A percentile compares a stretch with the other conserved stretches of the same genome.
phyloP scores from a whole-genome alignment of 2,113 vertebrate species.

The Garra rufa region DNA sequence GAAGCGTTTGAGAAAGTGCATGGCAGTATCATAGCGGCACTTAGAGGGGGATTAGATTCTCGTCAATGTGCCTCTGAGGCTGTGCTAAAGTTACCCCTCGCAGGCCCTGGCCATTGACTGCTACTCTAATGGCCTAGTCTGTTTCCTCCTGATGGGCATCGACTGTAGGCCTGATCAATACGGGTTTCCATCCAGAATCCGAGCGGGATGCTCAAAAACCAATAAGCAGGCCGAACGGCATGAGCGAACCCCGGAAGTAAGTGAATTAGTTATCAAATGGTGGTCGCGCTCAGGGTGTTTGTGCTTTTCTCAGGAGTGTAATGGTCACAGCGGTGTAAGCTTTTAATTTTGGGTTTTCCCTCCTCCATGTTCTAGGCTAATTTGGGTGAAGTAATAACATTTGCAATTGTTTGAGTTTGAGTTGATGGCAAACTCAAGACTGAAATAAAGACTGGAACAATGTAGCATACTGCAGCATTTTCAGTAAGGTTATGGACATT shows the following conservation, averaged over 20 bases:
- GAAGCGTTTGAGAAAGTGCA: conserved; percentile 59
- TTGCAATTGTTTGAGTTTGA: not conserved
- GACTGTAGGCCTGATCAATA: conserved; percentile 79
- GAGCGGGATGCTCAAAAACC: conserved; percentile 50
- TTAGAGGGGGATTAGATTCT: conserved; percentile 79
- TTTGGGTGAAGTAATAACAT: not conserved
- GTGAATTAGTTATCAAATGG: conserved; percentile 44
- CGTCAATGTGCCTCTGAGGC: conserved; percentile 75
- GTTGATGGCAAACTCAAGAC: not conserved
- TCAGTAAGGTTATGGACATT: not conserved
- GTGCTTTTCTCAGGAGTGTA: conserved; percentile 1
- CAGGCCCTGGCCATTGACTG: conserved; percentile 81
- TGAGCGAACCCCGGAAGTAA: conserved; percentile 52
- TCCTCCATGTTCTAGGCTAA: not conserved
- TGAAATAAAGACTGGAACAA: not conserved
- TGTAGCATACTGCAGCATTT: not conserved
- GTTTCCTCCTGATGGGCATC: conserved; percentile 83
- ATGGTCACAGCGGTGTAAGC: not conserved
- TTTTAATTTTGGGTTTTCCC: conserved; percentile 30
- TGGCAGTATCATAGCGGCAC: conserved; percentile 66
- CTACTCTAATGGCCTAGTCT: conserved; percentile 79
- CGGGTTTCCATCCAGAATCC: conserved; percentile 58
- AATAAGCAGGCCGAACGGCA: conserved; percentile 40
- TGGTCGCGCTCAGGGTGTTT: not conserved
- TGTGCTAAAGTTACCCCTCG: conserved; percentile 78